Evolutionary conservation across 2,797 vertebrate genomes (phyloP).

Genomic region (Bufotes viridis): DNA sequence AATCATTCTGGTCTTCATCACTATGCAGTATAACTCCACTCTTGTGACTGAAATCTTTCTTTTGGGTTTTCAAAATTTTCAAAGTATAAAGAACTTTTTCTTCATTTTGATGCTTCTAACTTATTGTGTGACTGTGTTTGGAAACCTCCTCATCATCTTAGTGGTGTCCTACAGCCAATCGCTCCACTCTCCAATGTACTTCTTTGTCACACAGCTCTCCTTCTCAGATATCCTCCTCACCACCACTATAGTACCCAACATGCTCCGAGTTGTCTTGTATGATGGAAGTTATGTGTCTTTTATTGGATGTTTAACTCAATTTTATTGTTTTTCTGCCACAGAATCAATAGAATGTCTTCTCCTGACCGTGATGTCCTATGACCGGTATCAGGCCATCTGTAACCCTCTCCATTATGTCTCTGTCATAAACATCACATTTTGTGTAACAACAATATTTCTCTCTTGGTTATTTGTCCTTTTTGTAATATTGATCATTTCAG

Average conservation of each 20-base stretch:
- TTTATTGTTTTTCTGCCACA: neutral
- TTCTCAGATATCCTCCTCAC: neutral
- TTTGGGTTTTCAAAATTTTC: conserved; percentile 11
- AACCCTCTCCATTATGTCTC: neutral
- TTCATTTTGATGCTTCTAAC: neutral
- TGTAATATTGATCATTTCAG: neutral
- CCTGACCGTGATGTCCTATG: neutral
- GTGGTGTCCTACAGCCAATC: neutral
- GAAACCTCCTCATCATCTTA: conserved; percentile 16
- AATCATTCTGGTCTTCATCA: neutral
- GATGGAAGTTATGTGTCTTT: neutral
- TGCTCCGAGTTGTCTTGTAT: neutral
- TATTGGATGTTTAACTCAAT: neutral
- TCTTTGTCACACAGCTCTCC: conserved; percentile 10
- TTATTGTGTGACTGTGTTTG: neutral
- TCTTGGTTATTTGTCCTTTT: neutral
- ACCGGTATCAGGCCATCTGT: conserved; percentile 12
- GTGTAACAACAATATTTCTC: neutral
- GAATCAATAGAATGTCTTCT: conserved; percentile 7
- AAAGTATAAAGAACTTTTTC: neutral
- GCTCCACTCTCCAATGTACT: conserved; percentile 20
- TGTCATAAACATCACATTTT: neutral
- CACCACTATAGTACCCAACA: neutral
- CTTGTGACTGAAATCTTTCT: neutral
- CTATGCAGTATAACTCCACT: neutral